Percentiles rank a stretch among this genome's conserved stretches.
These are phyloP conservation scores for Hetaerina titia DNA, from an alignment of 2,888 invertebrate species.

Conservation along the genomic window DNA sequence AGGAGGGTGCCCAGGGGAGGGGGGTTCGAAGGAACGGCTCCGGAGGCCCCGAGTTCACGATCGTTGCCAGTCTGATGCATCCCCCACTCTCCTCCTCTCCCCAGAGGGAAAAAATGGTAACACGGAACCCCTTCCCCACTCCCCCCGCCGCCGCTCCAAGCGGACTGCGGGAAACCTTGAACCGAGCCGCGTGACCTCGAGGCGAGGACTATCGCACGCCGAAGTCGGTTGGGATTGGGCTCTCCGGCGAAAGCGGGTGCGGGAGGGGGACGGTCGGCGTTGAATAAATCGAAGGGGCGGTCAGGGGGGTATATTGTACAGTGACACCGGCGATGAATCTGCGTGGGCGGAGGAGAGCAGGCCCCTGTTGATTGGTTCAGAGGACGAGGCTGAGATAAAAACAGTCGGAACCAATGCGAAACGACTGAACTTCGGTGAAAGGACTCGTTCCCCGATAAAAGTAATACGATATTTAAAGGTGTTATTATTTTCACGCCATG, in stretches of 20 bases:
- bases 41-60: neutral
- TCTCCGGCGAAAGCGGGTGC: neutral
- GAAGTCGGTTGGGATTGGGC: neutral
- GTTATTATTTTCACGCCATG: too few relatives aligned
- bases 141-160: neutral
- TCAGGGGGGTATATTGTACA: neutral
- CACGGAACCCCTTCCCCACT: neutral
- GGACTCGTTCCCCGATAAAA: too few relatives aligned
- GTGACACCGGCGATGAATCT: neutral
- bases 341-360: too few relatives aligned
- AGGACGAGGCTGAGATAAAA: too few relatives aligned
- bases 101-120: too few relatives aligned
- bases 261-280: neutral
- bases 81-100: neutral
- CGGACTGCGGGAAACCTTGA: conserved; percentile 27
- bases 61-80: conserved; percentile 22
- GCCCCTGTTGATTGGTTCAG: too few relatives aligned
- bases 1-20: neutral
- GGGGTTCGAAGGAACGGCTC: neutral
- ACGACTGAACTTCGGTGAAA: too few relatives aligned
- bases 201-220: neutral
- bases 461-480: too few relatives aligned
- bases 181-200: conserved; percentile 1
- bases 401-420: too few relatives aligned
- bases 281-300: neutral